Evolutionary conservation across 2,888 invertebrate species (phyloP), one percentile per base, ranked within the genome.

Genomic region (Drosophila austrosaltans): DNA sequence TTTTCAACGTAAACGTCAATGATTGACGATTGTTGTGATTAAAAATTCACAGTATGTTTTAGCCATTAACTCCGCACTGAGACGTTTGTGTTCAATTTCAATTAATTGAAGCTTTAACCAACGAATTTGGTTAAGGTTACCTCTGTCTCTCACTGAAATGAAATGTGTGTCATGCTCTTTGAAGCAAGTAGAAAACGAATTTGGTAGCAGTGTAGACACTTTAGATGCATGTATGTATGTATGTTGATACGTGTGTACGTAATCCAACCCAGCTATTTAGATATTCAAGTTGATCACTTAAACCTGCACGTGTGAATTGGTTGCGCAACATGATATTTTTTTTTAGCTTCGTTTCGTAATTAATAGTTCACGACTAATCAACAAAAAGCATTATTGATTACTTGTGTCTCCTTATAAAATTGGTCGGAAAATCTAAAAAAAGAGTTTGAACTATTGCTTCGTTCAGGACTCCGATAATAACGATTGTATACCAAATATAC

Each of bases 101-200:
- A 48, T 61, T 61, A 61, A 61, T 61, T 61, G 20, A 28, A 48
- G 32, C 44, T 28, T 22, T 25, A 32, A 7, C 44, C 42, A 25
- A 59, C 42, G 8, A 59, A 59, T 59, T 59, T 40, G 40, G 42
- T 30, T 30, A 48, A 61, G 32, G 48, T 32, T 32, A 16, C 7
- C n/a, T 48, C 28, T 32, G 30, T n/a, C n/a, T 48, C 28, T 61
- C 20, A 20, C 44, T 8, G 28, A 48, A 44, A 20, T 16, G 6
- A 48, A 60, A 61, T 61, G 48, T 61, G 60, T 61, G 60, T 48
- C 60, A 61, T 28, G 28, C 44, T 61, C 42, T 10, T 25, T 20
- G 20, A 39, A 20, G 22, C 40, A 25, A 25, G 20, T 40, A 40
- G 58, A 39, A 59, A 57, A 39, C 57, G 42, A 39, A 28, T 42